phyloP scores from a whole-genome alignment of 2,113 vertebrate species.

The Micronycteris hirsuta region DNA sequence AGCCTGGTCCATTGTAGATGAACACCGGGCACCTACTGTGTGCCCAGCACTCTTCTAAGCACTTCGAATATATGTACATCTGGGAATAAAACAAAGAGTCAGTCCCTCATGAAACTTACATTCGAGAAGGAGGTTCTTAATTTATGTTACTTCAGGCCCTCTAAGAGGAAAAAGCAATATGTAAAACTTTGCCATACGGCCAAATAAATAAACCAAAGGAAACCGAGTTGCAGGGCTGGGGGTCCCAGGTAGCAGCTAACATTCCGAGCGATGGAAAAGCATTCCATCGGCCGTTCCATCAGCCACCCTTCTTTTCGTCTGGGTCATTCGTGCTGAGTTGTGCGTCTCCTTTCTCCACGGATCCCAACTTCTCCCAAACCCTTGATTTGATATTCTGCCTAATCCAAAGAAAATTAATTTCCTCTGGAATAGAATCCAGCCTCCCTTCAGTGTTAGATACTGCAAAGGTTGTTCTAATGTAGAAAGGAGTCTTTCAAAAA shows the following conservation, averaged over 20 bases:
- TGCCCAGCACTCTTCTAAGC: too few relatives aligned
- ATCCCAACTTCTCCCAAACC: background rate
- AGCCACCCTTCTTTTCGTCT: background rate
- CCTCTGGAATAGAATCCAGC: background rate
- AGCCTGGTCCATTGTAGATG: background rate
- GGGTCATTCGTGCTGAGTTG: background rate
- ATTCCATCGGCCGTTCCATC: background rate
- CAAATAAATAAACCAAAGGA: background rate
- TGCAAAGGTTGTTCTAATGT: background rate
- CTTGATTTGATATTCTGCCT: background rate
- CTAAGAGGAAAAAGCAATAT: background rate
- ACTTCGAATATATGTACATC: background rate
- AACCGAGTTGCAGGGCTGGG: background rate
- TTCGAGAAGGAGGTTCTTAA: background rate
- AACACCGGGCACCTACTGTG: background rate
- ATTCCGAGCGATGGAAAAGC: background rate
- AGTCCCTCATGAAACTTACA: background rate
- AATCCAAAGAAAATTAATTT: constrained; percentile 2
- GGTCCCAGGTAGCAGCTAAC: background rate
- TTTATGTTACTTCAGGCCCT: background rate
- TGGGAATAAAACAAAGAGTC: background rate
- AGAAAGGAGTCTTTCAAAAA: background rate
- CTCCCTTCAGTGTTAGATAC: background rate
- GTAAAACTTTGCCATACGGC: background rate
- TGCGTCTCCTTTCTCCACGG: background rate